Percentiles rank a stretch among this genome's conserved stretches.
These are phyloP conservation scores for Vultur gryphus DNA, from an alignment of 2,797 vertebrate genomes.

Conservation along the genomic window DNA sequence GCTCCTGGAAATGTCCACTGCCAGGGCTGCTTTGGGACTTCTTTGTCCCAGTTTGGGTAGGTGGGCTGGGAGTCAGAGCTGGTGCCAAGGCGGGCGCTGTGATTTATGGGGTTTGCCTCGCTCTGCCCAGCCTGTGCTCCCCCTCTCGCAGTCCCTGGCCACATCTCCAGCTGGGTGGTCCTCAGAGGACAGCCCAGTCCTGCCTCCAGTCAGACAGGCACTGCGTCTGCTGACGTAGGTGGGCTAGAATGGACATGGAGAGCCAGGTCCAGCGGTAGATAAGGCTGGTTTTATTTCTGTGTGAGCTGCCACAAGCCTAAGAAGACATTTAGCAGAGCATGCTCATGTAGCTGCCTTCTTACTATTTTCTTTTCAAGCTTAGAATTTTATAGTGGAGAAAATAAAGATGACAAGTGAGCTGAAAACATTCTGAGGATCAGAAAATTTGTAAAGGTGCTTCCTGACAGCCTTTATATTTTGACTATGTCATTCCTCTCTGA, in stretches of 20 bases:
- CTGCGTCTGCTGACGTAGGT: not conserved
- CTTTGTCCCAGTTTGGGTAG: not conserved
- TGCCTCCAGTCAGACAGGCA: not conserved
- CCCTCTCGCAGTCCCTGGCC: not conserved
- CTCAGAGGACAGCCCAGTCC: not conserved
- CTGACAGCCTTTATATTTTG: not conserved
- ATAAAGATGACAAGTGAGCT: not conserved
- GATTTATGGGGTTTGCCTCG: not conserved
- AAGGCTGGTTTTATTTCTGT: not conserved
- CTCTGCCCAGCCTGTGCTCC: not conserved
- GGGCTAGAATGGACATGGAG: not conserved
- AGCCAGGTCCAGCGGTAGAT: not conserved
- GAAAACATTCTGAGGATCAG: not conserved
- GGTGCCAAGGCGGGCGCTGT: not conserved
- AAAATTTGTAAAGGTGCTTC: conserved; percentile 5
- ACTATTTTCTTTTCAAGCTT: not conserved
- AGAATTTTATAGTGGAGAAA: not conserved
- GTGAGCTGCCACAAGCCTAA: not conserved
- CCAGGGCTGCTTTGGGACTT: not conserved
- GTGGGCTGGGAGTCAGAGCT: not conserved
- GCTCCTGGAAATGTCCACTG: not conserved
- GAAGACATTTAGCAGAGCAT: not conserved
- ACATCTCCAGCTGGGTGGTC: accelerated
- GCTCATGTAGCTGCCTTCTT: not conserved
- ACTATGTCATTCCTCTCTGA: not conserved